Conservation (phyloP, 2,888 invertebrate genomes). For the Proisotoma minuta region DNA sequence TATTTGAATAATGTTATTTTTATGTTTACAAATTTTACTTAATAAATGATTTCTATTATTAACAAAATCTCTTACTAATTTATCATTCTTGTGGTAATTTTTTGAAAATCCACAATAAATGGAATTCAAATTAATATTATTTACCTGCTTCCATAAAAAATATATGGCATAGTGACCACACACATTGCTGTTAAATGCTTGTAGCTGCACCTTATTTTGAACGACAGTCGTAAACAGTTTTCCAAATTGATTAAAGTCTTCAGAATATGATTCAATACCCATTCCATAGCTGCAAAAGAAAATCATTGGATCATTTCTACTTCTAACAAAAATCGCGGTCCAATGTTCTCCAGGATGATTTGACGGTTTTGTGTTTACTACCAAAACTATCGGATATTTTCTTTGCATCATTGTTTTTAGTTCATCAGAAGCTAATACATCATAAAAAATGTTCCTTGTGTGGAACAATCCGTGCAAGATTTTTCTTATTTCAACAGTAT, state of each 20-base stretch:
- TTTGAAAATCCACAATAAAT: too few relatives aligned
- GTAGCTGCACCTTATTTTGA: too few relatives aligned
- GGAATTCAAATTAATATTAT: too few relatives aligned
- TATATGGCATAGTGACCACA: slow-evolving; percentile 12
- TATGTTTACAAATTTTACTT: too few relatives aligned
- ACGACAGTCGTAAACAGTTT: too few relatives aligned
- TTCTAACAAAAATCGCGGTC: not conserved
- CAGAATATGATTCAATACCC: slow-evolving; percentile 1
- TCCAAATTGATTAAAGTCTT: too few relatives aligned
- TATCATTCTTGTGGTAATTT: too few relatives aligned
- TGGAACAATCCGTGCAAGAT: not conserved
- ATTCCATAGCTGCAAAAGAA: slow-evolving; percentile 9
- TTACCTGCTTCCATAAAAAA: too few relatives aligned
- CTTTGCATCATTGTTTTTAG: not conserved
- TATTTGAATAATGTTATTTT: too few relatives aligned
- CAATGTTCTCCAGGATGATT: not conserved
- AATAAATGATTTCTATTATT: too few relatives aligned
- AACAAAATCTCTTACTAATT: too few relatives aligned
- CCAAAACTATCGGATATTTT: not conserved
- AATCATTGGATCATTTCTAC: not conserved
- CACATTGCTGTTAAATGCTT: not conserved
- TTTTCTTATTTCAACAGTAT: not conserved
- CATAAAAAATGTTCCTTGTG: not conserved
- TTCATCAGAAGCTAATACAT: slow-evolving; percentile 4
- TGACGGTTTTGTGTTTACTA: not conserved